phyloP scores from a whole-genome alignment of 2,113 vertebrate genomes.

The Alethe diademata region DNA sequence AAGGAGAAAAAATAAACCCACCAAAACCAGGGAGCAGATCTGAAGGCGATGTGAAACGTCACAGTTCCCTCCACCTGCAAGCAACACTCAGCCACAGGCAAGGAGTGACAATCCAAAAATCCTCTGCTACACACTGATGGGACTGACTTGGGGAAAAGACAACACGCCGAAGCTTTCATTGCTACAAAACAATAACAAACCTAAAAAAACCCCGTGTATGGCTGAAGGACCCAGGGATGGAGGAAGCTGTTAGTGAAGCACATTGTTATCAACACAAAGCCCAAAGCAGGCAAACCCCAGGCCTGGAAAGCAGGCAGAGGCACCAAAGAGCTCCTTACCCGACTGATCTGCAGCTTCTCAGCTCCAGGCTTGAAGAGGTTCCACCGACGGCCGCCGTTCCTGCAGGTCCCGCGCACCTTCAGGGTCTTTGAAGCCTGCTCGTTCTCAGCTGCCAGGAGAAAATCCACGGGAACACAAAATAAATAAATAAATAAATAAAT shows the following conservation, averaged over 20 bases:
- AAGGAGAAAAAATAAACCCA: background rate
- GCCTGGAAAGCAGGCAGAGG: background rate
- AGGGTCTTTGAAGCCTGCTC: constrained; percentile 71
- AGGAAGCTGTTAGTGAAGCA: background rate
- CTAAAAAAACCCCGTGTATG: background rate
- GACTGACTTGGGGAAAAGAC: background rate
- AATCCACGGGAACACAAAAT: background rate
- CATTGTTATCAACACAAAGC: background rate
- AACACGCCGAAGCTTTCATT: background rate
- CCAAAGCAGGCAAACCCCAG: background rate
- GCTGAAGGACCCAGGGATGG: background rate
- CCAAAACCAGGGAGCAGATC: background rate
- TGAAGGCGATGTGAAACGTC: background rate
- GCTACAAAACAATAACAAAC: background rate
- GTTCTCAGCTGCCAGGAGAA: constrained; percentile 61
- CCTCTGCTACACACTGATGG: background rate
- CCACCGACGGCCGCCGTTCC: constrained; percentile 61
- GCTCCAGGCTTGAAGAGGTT: constrained; percentile 82
- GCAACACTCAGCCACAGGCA: background rate
- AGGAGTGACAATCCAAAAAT: background rate
- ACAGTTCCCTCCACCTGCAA: background rate
- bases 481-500: background rate
- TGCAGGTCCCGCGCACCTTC: constrained; percentile 72
- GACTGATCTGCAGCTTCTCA: constrained; percentile 82
- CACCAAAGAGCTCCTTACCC: constrained; percentile 72